Percentiles rank a stretch among this genome's conserved stretches.
Evolutionary conservation across 2,113 vertebrate species (phyloP).

Genomic region (Psilopsiagon aymara): DNA sequence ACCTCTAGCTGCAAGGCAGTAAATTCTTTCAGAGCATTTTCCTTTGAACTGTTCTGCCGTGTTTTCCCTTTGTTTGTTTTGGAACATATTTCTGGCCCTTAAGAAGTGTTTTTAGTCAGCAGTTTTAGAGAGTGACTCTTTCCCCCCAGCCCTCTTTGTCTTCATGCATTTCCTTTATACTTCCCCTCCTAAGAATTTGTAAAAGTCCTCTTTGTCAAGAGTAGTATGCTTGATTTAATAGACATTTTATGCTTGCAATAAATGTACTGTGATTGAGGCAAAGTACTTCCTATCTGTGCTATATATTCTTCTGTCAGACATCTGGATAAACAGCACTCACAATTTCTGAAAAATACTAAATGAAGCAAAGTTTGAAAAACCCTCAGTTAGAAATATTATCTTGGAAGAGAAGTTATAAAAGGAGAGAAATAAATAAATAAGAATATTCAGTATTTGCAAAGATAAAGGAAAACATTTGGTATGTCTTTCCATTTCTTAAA

Average conservation of each 20-base stretch:
- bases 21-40: slow-evolving; percentile 39
- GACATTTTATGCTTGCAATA: slow-evolving; percentile 5
- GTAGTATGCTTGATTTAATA: neutral
- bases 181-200: neutral
- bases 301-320: neutral
- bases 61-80: slow-evolving; percentile 34
- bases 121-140: slow-evolving; percentile 4
- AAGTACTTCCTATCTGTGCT: neutral
- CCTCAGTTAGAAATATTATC: neutral
- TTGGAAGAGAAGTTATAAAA: neutral
- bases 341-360: neutral
- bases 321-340: neutral
- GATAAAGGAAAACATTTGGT: neutral
- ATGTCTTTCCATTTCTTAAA: neutral
- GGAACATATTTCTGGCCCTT: neutral
- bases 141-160: neutral
- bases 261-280: neutral
- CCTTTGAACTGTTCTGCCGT: neutral
- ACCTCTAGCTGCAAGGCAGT: slow-evolving; percentile 58
- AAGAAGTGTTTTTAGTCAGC: slow-evolving; percentile 30
- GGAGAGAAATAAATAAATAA: neutral
- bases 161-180: slow-evolving; percentile 9
- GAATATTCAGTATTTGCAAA: neutral
- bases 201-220: neutral
- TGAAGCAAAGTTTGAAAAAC: neutral